These are phyloP conservation scores for Glaucidium brasilianum DNA, from an alignment of 2,113 vertebrate genomes.

Conservation along the genomic window DNA sequence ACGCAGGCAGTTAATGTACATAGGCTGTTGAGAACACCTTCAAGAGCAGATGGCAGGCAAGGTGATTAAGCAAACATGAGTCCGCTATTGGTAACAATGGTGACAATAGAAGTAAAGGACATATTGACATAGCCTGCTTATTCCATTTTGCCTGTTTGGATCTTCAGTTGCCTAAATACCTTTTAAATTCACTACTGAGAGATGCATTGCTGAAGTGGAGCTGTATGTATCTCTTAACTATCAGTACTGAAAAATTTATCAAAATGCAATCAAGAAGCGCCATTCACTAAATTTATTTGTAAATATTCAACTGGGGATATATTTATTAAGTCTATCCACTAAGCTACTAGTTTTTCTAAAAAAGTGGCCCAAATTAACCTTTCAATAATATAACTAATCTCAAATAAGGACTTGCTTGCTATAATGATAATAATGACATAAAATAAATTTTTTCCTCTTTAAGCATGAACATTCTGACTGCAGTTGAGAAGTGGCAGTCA, in stretches of 20 bases:
- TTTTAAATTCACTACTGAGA: not conserved
- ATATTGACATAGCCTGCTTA: not conserved
- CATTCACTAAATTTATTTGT: not conserved
- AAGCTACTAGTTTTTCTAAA: not conserved
- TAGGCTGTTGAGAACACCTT: not conserved
- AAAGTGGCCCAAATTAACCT: not conserved
- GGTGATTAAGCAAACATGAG: too few relatives aligned
- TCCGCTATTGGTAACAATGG: rapidly evolving
- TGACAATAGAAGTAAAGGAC: not conserved
- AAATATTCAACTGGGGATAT: not conserved
- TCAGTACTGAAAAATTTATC: not conserved
- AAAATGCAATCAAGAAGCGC: not conserved
- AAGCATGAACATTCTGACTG: not conserved
- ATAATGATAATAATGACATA: not conserved
- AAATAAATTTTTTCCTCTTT: not conserved
- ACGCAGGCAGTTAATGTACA: too few relatives aligned
- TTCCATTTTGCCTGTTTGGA: rapidly evolving
- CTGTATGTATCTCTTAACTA: not conserved
- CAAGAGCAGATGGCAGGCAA: not conserved
- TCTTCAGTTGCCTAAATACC: not conserved
- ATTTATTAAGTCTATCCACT: not conserved
- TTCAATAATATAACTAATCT: not conserved
- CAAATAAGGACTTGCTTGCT: not conserved
- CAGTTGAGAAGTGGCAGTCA: not conserved
- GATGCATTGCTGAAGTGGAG: not conserved